Base-by-base conservation (phyloP, 2,888 invertebrate species). In the Argynnis bischoffii region DNA sequence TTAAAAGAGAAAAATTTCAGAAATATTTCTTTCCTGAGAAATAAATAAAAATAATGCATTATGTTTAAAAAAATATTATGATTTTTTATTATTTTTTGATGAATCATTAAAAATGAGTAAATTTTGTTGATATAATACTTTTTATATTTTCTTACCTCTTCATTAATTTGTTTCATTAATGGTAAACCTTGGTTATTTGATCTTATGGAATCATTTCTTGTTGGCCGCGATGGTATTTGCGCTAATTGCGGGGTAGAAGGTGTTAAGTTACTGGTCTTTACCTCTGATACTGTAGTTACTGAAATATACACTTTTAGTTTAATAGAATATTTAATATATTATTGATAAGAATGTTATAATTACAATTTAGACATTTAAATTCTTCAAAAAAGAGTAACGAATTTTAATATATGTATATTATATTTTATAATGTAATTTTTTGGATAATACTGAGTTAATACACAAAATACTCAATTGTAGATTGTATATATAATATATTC, bases 101-200 rank as follows among this genome's bases (percentile, higher is more conserved):
- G 35, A 8, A 41, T 41, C 35, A 11, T 41, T 41, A 11, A 41
- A 41, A 41, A 8, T 41, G 8, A 8, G 8, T 6, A 11, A 41
- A 41, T 41, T 41, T 41, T 41, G 35, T 41, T 11, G 11, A 11
- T 41, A 41, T 41, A 11, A 41, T 41, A 41, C 2, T 41, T 48
- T 35, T 6, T n/a, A 61, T 41, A 61, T 51, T 6, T 51, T 18
- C 61, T 77, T 82, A 92, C 92, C 86, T 92, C 91, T 74, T 92
- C 92, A 75, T 92, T 92, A 71, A 90, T 92, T 71, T 92, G 92
- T 72, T 92, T 92, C 66, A 90, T 86, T 3, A 89, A 80, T 2
- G 92, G 88, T 26, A 90, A 72, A 8, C 88, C 84, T 73, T 90
- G 92, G 74, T 87, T 89, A 75, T 87, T 90, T 14, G 87, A 80